Evolutionary conservation across 2,113 vertebrate species (phyloP).

Genomic region (Dipodomys ordii): DNA sequence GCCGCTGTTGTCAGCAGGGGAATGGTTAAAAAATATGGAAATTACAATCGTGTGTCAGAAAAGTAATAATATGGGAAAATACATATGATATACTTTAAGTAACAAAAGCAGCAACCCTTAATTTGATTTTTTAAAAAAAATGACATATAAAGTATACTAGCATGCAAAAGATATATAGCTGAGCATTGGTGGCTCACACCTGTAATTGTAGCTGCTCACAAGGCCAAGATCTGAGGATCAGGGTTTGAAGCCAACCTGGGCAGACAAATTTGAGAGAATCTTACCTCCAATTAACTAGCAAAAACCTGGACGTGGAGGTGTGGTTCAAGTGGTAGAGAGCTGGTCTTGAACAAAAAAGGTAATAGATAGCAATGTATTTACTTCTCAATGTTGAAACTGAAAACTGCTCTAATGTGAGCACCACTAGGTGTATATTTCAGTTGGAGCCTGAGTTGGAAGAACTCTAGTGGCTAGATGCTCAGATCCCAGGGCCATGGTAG

Average conservation of each 20-base stretch:
- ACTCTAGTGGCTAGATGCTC: neutral
- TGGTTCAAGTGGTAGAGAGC: too few relatives aligned
- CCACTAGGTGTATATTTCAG: neutral
- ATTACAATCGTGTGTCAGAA: neutral
- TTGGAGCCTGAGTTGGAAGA: neutral
- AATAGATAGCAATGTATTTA: neutral
- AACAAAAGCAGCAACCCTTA: neutral
- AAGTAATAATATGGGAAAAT: neutral
- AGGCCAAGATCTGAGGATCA: too few relatives aligned
- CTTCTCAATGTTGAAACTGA: neutral
- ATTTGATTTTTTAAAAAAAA: constrained; percentile 3
- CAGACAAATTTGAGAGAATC: too few relatives aligned
- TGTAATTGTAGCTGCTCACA: too few relatives aligned
- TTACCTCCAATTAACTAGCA: too few relatives aligned
- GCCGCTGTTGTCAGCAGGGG: neutral
- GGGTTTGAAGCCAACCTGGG: too few relatives aligned
- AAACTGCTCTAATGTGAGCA: neutral
- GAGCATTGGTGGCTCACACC: too few relatives aligned
- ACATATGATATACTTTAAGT: neutral
- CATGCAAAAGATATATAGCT: neutral
- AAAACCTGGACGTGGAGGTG: too few relatives aligned
- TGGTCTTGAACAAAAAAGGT: neutral
- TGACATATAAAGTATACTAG: neutral
- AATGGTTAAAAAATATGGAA: neutral
- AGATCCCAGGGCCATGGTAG: neutral